Conservation (phyloP, 1,140 invertebrate genomes). For the Mya arenaria region DNA sequence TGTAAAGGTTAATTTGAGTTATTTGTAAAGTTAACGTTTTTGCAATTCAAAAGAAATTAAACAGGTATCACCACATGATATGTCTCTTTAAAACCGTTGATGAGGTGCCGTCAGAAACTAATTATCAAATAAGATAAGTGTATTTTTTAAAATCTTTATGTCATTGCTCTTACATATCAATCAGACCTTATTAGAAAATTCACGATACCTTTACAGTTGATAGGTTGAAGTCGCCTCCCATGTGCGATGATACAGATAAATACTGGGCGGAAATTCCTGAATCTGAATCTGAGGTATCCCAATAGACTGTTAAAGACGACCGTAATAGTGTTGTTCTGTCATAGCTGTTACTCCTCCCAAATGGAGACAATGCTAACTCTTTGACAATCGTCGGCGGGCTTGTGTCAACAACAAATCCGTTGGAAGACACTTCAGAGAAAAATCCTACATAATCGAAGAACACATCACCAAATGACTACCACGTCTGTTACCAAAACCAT, state of each 20-base stretch:
- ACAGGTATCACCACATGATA: too few species aligned
- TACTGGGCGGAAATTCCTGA: neutral
- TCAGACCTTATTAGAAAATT: too few species aligned
- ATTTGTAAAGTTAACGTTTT: too few species aligned
- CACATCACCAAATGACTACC: neutral
- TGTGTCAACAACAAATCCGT: slow-evolving; percentile 49
- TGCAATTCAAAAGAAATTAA: too few species aligned
- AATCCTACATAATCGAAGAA: slow-evolving; percentile 23
- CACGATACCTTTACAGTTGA: neutral
- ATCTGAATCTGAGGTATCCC: neutral
- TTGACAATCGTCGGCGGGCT: slow-evolving; percentile 1
- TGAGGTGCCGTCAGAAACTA: too few species aligned
- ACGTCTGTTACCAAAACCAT: neutral
- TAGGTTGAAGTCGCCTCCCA: slow-evolving; percentile 25
- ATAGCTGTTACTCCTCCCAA: slow-evolving; percentile 15
- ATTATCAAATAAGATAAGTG: too few species aligned
- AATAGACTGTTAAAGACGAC: neutral
- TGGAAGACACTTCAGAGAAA: slow-evolving; percentile 42
- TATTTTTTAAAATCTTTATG: too few species aligned
- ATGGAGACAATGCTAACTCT: slow-evolving; percentile 7
- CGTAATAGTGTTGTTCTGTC: slow-evolving; percentile 18
- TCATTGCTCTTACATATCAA: too few species aligned
- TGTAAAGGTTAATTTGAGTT: too few species aligned
- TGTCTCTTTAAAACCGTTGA: too few species aligned
- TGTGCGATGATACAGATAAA: slow-evolving; percentile 6